Conservation (phyloP, 2,888 invertebrate genomes). For the Acleris holmiana region DNA sequence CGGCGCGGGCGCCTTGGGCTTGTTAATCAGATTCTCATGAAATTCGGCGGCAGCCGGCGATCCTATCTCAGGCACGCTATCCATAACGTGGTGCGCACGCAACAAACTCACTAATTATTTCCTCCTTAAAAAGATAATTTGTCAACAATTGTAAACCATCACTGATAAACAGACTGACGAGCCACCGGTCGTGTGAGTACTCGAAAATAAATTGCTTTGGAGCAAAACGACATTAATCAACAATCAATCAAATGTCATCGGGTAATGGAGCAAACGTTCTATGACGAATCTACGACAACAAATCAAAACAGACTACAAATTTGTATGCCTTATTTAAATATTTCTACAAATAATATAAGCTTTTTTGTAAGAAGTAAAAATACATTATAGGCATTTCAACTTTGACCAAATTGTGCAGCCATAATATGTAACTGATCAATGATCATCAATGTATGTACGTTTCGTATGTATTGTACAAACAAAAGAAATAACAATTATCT, state of each 20-base stretch:
- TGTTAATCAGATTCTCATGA: slow-evolving; percentile 74
- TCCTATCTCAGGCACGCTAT: slow-evolving; percentile 76
- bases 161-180: slow-evolving; percentile 49
- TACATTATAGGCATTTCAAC: no score
- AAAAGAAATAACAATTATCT: no score
- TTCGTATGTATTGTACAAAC: no score
- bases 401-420: no score
- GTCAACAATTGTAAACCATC: slow-evolving; percentile 62
- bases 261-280: background rate
- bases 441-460: no score
- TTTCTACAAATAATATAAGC: no score
- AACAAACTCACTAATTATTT: slow-evolving; percentile 68
- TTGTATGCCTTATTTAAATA: no score
- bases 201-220: slow-evolving; percentile 11
- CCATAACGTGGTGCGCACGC: slow-evolving; percentile 72
- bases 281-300: no score
- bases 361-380: no score
- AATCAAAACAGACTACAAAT: no score
- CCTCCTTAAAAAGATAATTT: slow-evolving; percentile 64
- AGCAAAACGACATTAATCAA: background rate
- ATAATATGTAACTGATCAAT: no score
- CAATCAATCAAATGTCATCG: no score
- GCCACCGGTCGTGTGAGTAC: slow-evolving; percentile 38
- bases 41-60: slow-evolving; percentile 74
- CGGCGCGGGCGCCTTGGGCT: slow-evolving; percentile 62